Evolutionary conservation across 2,888 invertebrate genomes (phyloP), one percentile per base, ranked within the genome.

Genomic region (Schizotus pectinicornis): DNA sequence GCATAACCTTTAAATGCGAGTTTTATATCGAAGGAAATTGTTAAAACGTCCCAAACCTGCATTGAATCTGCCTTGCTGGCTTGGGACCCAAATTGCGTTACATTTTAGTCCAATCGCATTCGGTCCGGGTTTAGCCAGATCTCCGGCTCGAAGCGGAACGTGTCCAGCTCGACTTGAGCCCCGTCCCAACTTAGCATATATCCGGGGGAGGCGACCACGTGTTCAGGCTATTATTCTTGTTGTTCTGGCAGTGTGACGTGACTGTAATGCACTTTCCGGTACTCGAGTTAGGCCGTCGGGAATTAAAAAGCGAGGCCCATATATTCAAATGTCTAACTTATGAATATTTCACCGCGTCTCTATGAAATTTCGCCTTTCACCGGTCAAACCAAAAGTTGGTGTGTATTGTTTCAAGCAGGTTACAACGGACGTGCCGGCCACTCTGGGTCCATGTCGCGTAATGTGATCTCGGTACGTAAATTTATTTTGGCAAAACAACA

Each of bases 161-260:
- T 58, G 61, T 62, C 61, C 61, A 59, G 59, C 49, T 61, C 54
- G 59, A 56, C 46, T 50, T 47, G 52, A 41, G 49, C 49, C 49
- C 49, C 56, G 49, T 43, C 38, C 50, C 56, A 56, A 51, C 43
- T 68, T 66, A 59, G 61, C 66, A 67, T 63, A 66, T 62, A 67
- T 63, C 59, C 59, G 45, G 55, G 42, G 31, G 55, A 51, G 56
- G 61, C 64, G 63, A 64, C 69, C 69, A 71, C 72, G 72, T 70
- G 71, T 68, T 71, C 64, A 59, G 62, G 64, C 72, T 67, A 72
- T 73, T 70, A 71, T 71, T 73, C 71, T 71, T 72, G 64, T 67
- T 67, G 70, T 70, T 71, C 69, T 70, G 68, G 67, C 69, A 63
- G 56, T 68, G 63, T 68, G 68, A 71, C 72, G 70, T 72, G 71